Evolutionary conservation across 2,113 vertebrate genomes (phyloP), one percentile per base, ranked within the genome.

Genomic region (Oncorhynchus mykiss): DNA sequence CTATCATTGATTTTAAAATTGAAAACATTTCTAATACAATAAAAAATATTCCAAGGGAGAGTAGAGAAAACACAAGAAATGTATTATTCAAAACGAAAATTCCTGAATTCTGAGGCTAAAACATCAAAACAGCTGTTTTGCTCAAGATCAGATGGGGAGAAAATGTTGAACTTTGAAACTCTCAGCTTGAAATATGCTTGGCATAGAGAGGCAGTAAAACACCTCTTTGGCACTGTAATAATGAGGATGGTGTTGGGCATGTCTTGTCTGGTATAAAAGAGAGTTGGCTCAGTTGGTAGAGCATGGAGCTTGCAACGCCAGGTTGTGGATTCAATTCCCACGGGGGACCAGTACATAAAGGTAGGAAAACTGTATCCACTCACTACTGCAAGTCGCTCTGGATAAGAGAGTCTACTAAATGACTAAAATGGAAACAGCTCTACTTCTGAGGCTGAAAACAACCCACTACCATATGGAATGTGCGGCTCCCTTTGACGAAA

Each of bases 401-500:
- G 39, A 39, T 39, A 45, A 45, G 39, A 45, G 39, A 9, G 9
- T 45, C 39, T 45, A 9, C 39, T 12, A 45, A 45, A 45, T 11
- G 8, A 45, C 39, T 45, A 2, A 45, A 45, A 68, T 49, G 80
- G 84, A 78, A 75, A 68, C 65, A 72, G 51, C 14, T 59, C 76
- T 84, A 48, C 68, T 78, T 67, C 67, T 77, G 20, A 29, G 39
- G 72, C 72, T 76, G 57, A 72, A 75, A 77, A 73, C 77, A 83
- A 86, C 76, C 81, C 79, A 75, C 45, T 66, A 79, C 81, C 49
- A 76, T 75, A 70, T 67, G 25, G 82, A 78, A 78, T 70, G 73
- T 1, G 74, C 54, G 39, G 75, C 80, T 79, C 27, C 78, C 71
- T 72, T 62, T 66, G 69, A 75, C 24, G 78, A 27, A 57, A 57